Conservation (phyloP, 1,140 invertebrate genomes). For the Tetragnatha versicolor region DNA sequence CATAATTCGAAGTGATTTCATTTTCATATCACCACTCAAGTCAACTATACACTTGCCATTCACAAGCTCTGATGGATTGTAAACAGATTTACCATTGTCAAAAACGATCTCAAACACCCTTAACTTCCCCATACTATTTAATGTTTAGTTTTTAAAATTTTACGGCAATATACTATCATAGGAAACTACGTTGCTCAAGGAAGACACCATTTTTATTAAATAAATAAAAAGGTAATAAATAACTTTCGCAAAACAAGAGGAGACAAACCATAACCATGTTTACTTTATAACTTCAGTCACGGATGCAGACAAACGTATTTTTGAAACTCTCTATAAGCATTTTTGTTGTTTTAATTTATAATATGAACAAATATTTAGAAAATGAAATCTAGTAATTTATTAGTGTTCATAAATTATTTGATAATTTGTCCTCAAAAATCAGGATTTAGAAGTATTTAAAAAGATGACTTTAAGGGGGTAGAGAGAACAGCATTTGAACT, state of each 20-base stretch:
- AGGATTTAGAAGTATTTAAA: too few relatives aligned
- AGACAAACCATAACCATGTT: slow-evolving; percentile 33
- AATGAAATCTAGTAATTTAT: too few relatives aligned
- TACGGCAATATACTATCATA: background rate
- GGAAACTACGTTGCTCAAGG: too few relatives aligned
- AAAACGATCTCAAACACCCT: slow-evolving; percentile 67
- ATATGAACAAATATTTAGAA: too few relatives aligned
- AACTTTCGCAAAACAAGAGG: slow-evolving; percentile 4
- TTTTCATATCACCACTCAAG: slow-evolving; percentile 67
- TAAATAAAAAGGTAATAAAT: background rate
- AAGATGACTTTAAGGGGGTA: too few relatives aligned
- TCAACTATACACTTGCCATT: slow-evolving; percentile 66
- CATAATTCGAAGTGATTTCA: slow-evolving; percentile 65
- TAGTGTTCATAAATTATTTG: too few relatives aligned
- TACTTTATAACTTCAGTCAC: slow-evolving; percentile 4
- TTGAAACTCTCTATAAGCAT: too few relatives aligned
- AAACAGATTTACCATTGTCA: slow-evolving; percentile 65
- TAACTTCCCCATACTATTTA: slow-evolving; percentile 64
- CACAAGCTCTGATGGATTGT: slow-evolving; percentile 66
- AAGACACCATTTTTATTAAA: background rate
- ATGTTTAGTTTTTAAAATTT: background rate
- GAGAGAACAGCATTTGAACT: too few relatives aligned
- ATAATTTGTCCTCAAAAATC: too few relatives aligned
- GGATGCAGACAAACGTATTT: background rate
- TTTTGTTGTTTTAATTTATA: too few relatives aligned